These are phyloP conservation scores for Brassicogethes aeneus DNA, from an alignment of 2,888 invertebrate species.

Conservation along the genomic window DNA sequence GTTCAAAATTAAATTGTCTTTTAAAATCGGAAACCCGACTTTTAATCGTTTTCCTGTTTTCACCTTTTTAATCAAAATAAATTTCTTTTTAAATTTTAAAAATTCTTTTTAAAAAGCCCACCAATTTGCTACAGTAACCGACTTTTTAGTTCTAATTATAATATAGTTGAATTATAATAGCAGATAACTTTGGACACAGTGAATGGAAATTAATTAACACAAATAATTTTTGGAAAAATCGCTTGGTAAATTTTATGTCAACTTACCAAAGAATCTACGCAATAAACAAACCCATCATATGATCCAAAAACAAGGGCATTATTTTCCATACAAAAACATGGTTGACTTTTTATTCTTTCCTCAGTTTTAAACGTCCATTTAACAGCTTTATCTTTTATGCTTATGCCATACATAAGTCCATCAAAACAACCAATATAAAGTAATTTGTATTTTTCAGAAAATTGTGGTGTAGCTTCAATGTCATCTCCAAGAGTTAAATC, in stretches of 20 bases:
- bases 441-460: slow-evolving; percentile 36
- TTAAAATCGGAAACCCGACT: too few relatives aligned
- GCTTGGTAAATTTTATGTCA: background rate
- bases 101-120: too few relatives aligned
- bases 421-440: slow-evolving; percentile 73
- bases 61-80: too few relatives aligned
- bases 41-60: too few relatives aligned
- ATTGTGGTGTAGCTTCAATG: slow-evolving; percentile 53
- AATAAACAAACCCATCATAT: slow-evolving; percentile 60
- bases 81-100: too few relatives aligned
- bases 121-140: too few relatives aligned
- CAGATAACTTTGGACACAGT: too few relatives aligned
- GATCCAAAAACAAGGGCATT: slow-evolving; percentile 56
- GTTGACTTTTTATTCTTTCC: slow-evolving; percentile 58
- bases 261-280: slow-evolving; percentile 47
- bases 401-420: slow-evolving; percentile 59
- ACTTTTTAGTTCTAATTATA: too few relatives aligned
- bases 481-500: slow-evolving; percentile 52
- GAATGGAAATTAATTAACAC: too few relatives aligned
- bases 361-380: slow-evolving; percentile 54
- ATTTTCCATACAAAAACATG: slow-evolving; percentile 35
- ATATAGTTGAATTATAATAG: too few relatives aligned
- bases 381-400: slow-evolving; percentile 45
- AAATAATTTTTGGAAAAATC: too few relatives aligned
- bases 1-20: too few relatives aligned